Base-by-base conservation (phyloP, 2,113 vertebrate genomes). In the Poeciliopsis occidentalis region DNA sequence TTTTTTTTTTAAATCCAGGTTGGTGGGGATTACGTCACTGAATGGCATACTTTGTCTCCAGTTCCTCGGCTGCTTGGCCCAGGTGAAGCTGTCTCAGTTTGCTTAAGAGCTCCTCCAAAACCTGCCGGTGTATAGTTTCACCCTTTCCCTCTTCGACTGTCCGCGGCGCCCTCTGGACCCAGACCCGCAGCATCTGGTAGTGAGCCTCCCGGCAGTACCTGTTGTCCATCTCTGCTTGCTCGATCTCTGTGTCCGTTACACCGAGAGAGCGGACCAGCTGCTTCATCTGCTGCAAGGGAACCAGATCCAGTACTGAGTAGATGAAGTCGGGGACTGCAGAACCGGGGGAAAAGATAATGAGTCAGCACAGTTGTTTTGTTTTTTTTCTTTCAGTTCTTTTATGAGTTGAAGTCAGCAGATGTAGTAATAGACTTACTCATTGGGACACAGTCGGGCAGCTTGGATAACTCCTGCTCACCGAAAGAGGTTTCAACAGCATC, bases 171-270 rank as follows among this genome's bases (percentile, higher is more conserved):
- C 37, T 77, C 39, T 93, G 85, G 0, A 88, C 80, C 94, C 94
- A 95, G 47, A 88, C 41, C 81, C 81, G 88, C 76, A 95, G 85
- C 92, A 95, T 95, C 81, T 95, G 93, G 80, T 93, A 95, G 80
- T 93, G 92, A 64, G 92, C 92, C 63, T 95, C 94, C 12, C 75
- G 80, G 71, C 82, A 89, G 32, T 64, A 41, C 10, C 77, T 80
- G 72, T 94, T 39, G 34, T 95, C 94, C 75, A 80, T 29, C 66
- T 93, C 92, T 1, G 89, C 93, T 54, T 92, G 85, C 63, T 90
- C 93, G 12, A 95, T 95, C 41, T 93, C 89, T 1, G 70, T 88
- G 17, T 95, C 94, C 2, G 34, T 89, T 70, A 95, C 92, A 0
- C 91, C 90, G 1, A 95, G 93, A 3, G 37, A 87, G 3, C 94